phyloP scores from a whole-genome alignment of 2,888 invertebrate genomes.

The Anorthoa munda region DNA sequence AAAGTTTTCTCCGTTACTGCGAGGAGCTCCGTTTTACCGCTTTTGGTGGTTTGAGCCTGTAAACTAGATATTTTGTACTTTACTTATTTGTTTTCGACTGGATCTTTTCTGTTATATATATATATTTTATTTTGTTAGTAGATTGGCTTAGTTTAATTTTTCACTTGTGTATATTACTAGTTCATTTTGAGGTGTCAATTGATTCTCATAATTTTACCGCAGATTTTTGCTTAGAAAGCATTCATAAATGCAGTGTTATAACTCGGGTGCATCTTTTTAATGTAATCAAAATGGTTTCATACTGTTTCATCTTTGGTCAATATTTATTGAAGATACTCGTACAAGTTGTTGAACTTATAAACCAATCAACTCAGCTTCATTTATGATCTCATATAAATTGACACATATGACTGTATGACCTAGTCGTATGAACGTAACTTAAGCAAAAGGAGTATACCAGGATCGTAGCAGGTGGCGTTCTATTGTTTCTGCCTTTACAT shows the following conservation, averaged over 20 bases:
- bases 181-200: background rate
- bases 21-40: constrained; percentile 17
- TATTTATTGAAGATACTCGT: too few species aligned
- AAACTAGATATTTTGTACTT: constrained; percentile 39
- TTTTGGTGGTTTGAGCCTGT: constrained; percentile 24
- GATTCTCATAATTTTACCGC: background rate
- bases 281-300: too few species aligned
- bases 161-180: background rate
- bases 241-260: background rate
- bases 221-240: background rate
- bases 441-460: too few species aligned
- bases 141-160: constrained; percentile 11
- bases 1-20: constrained; percentile 41
- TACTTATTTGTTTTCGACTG: constrained; percentile 13
- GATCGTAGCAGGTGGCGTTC: too few species aligned
- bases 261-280: background rate
- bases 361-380: background rate
- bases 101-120: constrained; percentile 10
- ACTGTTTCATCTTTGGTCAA: too few species aligned
- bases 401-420: too few species aligned
- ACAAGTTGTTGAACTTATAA: background rate
- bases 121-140: background rate
- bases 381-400: too few species aligned
- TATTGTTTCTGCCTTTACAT: too few species aligned
- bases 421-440: too few species aligned